These are phyloP conservation scores for Drosophila trichaetosa DNA, from an alignment of 2,888 invertebrate genomes.

Conservation along the genomic window DNA sequence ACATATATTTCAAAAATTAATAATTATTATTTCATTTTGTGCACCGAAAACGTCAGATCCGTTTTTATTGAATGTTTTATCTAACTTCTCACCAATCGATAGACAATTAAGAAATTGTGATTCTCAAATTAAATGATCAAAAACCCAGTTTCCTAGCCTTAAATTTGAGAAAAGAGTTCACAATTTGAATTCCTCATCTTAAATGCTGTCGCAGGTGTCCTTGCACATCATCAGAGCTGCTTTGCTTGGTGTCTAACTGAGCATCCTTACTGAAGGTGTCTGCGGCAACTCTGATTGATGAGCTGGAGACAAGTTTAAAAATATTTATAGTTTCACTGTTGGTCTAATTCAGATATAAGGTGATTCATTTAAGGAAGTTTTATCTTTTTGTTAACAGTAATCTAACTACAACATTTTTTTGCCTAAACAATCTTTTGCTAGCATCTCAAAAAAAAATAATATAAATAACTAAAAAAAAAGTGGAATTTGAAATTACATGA, in stretches of 20 bases:
- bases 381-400: not conserved
- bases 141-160: not conserved
- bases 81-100: not conserved
- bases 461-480: too few relatives aligned
- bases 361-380: not conserved
- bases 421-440: not conserved
- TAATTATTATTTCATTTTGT: not conserved
- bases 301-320: not conserved
- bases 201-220: not conserved
- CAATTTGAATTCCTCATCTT: not conserved
- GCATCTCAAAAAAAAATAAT: not conserved
- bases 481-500: not conserved
- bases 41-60: not conserved
- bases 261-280: not conserved
- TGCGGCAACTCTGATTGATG: not conserved
- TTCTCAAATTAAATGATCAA: not conserved
- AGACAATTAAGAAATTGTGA: not conserved
- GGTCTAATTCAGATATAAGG: not conserved
- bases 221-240: not conserved
- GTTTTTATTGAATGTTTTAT: not conserved
- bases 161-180: not conserved
- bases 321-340: not conserved
- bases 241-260: not conserved
- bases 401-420: not conserved
- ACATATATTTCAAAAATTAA: not conserved